Evolutionary conservation across 2,113 vertebrate genomes (phyloP).

Genomic region (Oreochromis aureus): DNA sequence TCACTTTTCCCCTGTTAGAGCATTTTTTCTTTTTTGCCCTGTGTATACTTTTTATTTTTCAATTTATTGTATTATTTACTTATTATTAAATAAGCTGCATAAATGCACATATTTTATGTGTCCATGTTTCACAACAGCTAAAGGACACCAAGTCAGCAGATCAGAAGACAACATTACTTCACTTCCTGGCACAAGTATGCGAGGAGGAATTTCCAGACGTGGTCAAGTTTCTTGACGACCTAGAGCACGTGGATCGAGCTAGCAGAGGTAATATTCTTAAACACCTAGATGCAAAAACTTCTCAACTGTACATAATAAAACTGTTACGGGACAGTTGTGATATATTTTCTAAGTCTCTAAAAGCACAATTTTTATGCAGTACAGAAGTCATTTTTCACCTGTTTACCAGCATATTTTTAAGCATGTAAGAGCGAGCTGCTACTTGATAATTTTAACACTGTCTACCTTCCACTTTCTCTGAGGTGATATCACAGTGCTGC

Average conservation of each 20-base stretch:
- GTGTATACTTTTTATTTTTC: background rate
- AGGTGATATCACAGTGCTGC: background rate
- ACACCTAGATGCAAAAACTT: background rate
- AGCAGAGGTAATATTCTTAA: conserved; percentile 77
- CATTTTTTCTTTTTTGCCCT: background rate
- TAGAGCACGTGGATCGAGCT: conserved; percentile 89
- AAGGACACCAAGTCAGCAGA: conserved; percentile 93
- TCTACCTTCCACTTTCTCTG: background rate
- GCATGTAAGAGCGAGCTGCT: background rate
- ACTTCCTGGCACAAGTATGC: conserved; percentile 89
- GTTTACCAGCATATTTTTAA: background rate
- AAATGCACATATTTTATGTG: background rate
- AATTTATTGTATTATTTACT: background rate
- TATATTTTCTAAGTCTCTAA: background rate
- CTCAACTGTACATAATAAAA: background rate
- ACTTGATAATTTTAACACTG: background rate
- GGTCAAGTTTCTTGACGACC: conserved; percentile 83
- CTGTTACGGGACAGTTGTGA: background rate
- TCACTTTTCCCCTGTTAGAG: background rate
- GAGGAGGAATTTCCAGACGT: conserved; percentile 87
- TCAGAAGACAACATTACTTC: conserved; percentile 90
- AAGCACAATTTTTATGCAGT: background rate
- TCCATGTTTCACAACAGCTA: conserved; percentile 67
- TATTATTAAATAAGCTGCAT: background rate
- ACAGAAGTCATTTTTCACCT: background rate